Evolutionary conservation across 2,113 vertebrate genomes (phyloP).

Genomic region (Cryptoleucopteryx plumbea): DNA sequence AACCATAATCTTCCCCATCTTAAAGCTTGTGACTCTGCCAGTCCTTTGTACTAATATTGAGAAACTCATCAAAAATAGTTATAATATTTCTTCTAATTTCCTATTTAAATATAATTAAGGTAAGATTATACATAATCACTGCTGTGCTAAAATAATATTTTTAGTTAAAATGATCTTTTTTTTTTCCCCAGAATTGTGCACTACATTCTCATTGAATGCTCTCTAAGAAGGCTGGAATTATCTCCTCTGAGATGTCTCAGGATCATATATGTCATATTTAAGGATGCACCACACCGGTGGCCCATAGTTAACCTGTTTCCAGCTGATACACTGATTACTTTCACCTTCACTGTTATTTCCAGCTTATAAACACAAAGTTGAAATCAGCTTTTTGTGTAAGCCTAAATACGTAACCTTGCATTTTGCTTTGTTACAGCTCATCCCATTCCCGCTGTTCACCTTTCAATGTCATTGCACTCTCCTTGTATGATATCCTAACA

Average conservation of each 20-base stretch:
- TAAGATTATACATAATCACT: not conserved
- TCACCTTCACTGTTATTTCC: not conserved
- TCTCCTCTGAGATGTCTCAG: not conserved
- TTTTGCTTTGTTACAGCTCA: not conserved
- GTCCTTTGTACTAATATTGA: not conserved
- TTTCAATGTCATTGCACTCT: not conserved
- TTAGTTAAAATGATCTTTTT: not conserved
- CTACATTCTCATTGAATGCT: not conserved
- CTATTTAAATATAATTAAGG: not conserved
- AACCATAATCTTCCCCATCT: not conserved
- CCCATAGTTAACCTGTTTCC: not conserved
- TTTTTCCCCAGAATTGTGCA: not conserved
- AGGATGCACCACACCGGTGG: not conserved
- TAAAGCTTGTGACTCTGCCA: not conserved
- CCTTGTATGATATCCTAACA: not conserved
- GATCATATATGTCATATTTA: not conserved
- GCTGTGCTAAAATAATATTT: not conserved
- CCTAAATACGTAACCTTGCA: not conserved
- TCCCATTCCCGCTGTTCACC: not conserved
- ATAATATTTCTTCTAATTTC: not conserved
- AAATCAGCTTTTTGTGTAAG: not conserved
- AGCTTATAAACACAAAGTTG: not conserved
- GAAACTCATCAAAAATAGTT: not conserved
- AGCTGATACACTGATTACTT: slow-evolving; percentile 21
- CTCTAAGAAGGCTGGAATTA: not conserved